Percentiles rank a stretch among this genome's conserved stretches.
Evolutionary conservation across 1,140 invertebrate species (phyloP).

Genomic region (Radopholus similis): DNA sequence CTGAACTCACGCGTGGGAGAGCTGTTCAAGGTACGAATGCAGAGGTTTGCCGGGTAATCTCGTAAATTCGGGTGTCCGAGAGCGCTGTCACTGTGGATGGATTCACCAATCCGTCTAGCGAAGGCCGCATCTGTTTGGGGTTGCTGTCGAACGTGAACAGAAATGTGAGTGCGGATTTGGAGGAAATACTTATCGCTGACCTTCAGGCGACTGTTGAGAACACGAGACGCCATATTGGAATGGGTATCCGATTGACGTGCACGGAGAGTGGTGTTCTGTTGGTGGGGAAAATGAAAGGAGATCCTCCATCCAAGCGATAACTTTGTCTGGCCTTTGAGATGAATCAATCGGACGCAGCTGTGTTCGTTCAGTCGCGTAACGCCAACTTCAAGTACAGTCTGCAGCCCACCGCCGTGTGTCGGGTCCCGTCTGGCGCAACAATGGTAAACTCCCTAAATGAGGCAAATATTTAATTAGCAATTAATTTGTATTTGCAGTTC

Average conservation of each 20-base stretch:
- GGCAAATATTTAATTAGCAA: neutral
- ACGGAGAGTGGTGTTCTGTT: slow-evolving; percentile 27
- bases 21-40: slow-evolving; percentile 62
- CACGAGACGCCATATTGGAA: slow-evolving; percentile 67
- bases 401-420: slow-evolving; percentile 37
- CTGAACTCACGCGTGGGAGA: slow-evolving; percentile 67
- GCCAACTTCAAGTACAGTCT: slow-evolving; percentile 47
- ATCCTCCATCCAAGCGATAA: neutral
- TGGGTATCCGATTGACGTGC: slow-evolving; percentile 61
- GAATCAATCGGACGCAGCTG: slow-evolving; percentile 42
- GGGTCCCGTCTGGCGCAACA: slow-evolving; percentile 75
- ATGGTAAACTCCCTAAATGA: slow-evolving; percentile 74
- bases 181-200: neutral
- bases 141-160: slow-evolving; percentile 68
- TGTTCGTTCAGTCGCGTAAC: slow-evolving; percentile 46
- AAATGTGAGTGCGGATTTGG: slow-evolving; percentile 52
- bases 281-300: too few species aligned
- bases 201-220: slow-evolving; percentile 65
- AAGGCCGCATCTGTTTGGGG: slow-evolving; percentile 66
- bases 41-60: neutral
- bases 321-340: neutral
- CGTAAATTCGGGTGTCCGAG: slow-evolving; percentile 60
- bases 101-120: slow-evolving; percentile 64
- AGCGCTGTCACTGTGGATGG: slow-evolving; percentile 63
- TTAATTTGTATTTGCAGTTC: slow-evolving; percentile 16